Conservation (phyloP, 2,113 vertebrate genomes). For the Gobio gobio region DNA sequence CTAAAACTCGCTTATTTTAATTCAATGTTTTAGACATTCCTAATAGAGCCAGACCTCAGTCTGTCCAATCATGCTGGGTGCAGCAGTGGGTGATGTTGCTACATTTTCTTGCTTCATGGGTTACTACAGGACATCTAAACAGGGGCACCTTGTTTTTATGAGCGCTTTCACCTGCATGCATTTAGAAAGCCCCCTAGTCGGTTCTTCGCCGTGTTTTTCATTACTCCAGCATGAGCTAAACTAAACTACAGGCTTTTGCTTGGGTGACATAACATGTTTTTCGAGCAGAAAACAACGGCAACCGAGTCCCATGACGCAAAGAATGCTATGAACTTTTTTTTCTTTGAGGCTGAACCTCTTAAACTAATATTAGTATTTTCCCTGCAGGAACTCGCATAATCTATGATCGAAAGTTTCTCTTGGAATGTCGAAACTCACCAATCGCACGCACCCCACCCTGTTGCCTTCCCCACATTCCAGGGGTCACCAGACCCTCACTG, state of each 20-base stretch:
- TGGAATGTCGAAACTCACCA: slow-evolving; percentile 83
- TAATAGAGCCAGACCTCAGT: background rate
- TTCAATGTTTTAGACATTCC: background rate
- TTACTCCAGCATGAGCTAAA: slow-evolving; percentile 5
- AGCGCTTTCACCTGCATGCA: background rate
- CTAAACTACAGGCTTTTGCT: slow-evolving; percentile 8
- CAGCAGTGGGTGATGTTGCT: background rate
- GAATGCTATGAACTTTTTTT: background rate
- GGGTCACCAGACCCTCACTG: slow-evolving; percentile 53
- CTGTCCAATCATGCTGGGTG: background rate
- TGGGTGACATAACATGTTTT: slow-evolving; percentile 33
- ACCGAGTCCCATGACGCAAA: background rate
- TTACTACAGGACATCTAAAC: slow-evolving; percentile 31
- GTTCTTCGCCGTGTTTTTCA: background rate
- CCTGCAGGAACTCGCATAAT: slow-evolving; percentile 79
- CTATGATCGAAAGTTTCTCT: slow-evolving; percentile 82
- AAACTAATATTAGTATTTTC: background rate
- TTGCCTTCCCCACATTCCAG: slow-evolving; percentile 57
- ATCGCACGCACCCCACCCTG: slow-evolving; percentile 69
- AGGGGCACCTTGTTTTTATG: background rate
- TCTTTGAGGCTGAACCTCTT: background rate
- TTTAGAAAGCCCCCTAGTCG: background rate
- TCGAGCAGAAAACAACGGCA: background rate
- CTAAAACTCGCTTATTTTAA: background rate
- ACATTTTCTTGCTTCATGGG: background rate